Base-by-base conservation (phyloP, 2,113 vertebrate species). In the Ctenomys sociabilis region DNA sequence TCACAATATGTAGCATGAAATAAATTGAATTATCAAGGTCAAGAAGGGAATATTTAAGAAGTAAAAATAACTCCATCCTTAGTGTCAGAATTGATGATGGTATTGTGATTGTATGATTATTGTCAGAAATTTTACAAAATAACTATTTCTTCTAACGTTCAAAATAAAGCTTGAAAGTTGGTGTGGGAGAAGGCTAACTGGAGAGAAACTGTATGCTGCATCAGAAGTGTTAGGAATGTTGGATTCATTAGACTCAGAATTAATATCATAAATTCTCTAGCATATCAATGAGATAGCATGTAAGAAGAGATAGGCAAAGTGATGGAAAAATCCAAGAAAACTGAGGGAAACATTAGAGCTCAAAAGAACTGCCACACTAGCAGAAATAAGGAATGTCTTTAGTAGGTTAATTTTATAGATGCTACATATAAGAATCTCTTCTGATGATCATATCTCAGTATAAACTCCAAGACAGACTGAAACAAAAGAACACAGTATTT, bases 1-100 rank as follows among this genome's bases (percentile, higher is more conserved):
- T 68, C 91, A 57, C 40, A 93, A 92, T 45, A 35, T n/a, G 54
- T 2, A 96, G 22, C 63, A 85, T 11, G 30, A 66, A 54, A 90
- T 84, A 93, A 96, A 30, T 1, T 40, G 54, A 88, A 93, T 80
- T 81, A 88, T 57, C 70, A 3, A 88, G 22, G 22, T 88, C 57
- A 88, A 12, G 63, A 2, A 87, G 11, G 45, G 43, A 61, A 63
- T 24, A 87, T 72, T 37, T 80, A 66, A 61, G 14, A 78, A 16
- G 7, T 75, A 94, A 88, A 88, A 94, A 45, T 7, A 88, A 49
- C 2, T 43, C 11, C 24, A 95, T 52, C 26, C 84, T 81, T 68
- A 43, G 12, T 54, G 66, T 90, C 63, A 83, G 11, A 52, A 85
- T 14, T 92, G 9, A 86, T 85, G 57, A 82, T 75, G 32, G 63